Evolutionary conservation across 2,113 vertebrate species (phyloP).

Genomic region (Nanger granti): DNA sequence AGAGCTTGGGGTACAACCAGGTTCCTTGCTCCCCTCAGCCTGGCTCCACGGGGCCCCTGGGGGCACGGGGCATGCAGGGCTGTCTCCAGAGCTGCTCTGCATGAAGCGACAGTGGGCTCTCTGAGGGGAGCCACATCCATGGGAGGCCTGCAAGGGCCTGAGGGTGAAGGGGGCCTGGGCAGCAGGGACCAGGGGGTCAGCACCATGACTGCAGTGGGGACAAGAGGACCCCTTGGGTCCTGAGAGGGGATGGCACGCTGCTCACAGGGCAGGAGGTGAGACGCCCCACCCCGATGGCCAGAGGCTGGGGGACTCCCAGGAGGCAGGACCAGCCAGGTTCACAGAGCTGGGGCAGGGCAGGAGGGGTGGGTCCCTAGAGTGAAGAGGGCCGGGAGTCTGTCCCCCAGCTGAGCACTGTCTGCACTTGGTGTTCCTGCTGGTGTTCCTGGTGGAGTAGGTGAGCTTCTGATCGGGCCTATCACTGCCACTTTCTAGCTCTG

Average conservation of each 20-base stretch:
- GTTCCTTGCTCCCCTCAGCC: neutral
- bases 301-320: no score
- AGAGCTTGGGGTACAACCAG: fast-evolving
- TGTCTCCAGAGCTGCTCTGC: fast-evolving
- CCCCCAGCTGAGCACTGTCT: neutral
- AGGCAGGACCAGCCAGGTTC: neutral
- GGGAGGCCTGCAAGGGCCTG: neutral
- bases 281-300: no score
- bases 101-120: neutral
- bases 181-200: neutral
- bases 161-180: neutral
- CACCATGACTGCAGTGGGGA: neutral
- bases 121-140: neutral
- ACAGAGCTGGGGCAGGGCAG: neutral
- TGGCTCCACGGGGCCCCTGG: neutral
- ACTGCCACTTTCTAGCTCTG: fast-evolving
- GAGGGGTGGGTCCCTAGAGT: fast-evolving
- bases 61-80: fast-evolving
- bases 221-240: no score
- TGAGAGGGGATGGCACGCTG: fast-evolving
- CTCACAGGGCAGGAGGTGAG: neutral
- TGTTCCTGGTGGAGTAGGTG: neutral
- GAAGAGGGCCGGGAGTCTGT: fast-evolving
- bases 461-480: neutral
- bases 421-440: fast-evolving